These are phyloP conservation scores for Bombus impatiens DNA, from an alignment of 1,140 invertebrate genomes.

Conservation along the genomic window DNA sequence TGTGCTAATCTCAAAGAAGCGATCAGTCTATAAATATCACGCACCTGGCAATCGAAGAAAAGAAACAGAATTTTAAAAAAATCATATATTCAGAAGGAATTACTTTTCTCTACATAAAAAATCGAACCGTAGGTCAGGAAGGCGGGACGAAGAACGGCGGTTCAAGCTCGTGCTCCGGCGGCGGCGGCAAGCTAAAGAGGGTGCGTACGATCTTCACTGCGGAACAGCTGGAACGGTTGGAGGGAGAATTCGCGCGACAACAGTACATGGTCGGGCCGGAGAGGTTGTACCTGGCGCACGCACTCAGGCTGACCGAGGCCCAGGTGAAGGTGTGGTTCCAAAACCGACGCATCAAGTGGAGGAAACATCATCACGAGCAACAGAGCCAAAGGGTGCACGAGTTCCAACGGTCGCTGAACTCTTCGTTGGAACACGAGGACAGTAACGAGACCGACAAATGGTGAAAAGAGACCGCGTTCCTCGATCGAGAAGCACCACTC, in stretches of 20 bases:
- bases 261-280: constrained; percentile 98
- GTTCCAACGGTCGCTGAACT: constrained; percentile 84
- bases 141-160: constrained; percentile 68
- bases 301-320: constrained; percentile 94
- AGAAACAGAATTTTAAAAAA: neutral
- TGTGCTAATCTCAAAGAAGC: no score
- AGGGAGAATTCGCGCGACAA: constrained; percentile 95
- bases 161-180: constrained; percentile 68
- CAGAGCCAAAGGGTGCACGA: constrained; percentile 93
- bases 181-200: constrained; percentile 85
- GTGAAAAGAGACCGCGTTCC: constrained; percentile 63
- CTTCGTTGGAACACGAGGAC: constrained; percentile 76
- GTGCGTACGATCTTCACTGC: constrained; percentile 97
- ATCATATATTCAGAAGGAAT: neutral
- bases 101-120: no score
- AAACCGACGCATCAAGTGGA: constrained; percentile 97
- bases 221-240: constrained; percentile 94
- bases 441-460: constrained; percentile 78
- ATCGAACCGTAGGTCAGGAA: constrained; percentile 72
- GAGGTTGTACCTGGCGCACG: constrained; percentile 93
- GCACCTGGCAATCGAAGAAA: no score
- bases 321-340: constrained; percentile 99
- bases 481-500: constrained; percentile 40
- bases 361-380: constrained; percentile 95
- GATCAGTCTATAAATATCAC: no score